Evolutionary conservation across 1,140 invertebrate genomes (phyloP).

Genomic region (Heliconius melpomene): DNA sequence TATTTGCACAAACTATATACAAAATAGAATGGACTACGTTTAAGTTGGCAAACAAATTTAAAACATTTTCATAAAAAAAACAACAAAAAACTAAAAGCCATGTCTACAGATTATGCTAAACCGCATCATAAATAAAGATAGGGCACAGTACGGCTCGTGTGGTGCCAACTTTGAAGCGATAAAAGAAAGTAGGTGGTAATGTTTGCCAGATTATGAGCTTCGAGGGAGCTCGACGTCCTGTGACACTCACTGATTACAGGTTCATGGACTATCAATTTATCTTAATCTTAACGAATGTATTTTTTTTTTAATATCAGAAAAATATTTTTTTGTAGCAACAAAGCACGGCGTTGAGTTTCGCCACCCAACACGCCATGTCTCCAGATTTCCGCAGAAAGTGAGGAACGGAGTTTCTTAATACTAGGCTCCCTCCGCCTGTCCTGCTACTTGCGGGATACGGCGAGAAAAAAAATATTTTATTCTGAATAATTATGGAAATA

Average conservation of each 20-base stretch:
- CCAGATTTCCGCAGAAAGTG: no score
- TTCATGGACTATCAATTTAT: neutral
- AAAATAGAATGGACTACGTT: neutral
- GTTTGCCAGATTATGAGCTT: constrained; percentile 54
- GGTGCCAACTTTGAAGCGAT: constrained; percentile 41
- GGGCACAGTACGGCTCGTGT: constrained; percentile 17
- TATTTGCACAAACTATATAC: neutral
- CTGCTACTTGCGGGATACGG: no score
- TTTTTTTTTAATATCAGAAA: neutral
- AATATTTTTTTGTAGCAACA: neutral
- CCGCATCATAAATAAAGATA: constrained; percentile 27
- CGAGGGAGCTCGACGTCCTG: constrained; percentile 43
- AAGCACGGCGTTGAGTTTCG: no score
- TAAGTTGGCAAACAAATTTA: neutral
- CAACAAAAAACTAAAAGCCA: neutral
- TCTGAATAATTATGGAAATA: no score
- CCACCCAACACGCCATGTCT: no score
- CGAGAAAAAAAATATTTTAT: no score
- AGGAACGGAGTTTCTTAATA: no score
- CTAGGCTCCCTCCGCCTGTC: neutral
- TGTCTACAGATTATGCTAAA: constrained; percentile 22
- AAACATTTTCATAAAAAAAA: neutral
- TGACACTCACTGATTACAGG: constrained; percentile 27
- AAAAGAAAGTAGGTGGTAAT: constrained; percentile 55
- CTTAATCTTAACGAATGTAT: neutral